Conservation (phyloP, 2,113 vertebrate genomes). For the Pterophyllum scalare region DNA sequence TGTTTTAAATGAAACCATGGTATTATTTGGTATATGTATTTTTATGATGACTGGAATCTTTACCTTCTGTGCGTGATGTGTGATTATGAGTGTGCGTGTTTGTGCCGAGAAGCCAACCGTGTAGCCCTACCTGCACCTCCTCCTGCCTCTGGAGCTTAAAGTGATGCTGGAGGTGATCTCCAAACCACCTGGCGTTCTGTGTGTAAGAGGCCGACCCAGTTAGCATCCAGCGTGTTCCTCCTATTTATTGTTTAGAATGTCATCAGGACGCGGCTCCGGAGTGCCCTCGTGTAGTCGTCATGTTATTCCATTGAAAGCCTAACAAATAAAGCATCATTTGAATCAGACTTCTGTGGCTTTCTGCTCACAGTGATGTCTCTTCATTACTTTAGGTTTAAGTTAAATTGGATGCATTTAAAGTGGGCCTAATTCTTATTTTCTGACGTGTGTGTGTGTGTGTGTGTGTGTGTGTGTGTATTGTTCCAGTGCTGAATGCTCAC, state of each 20-base stretch:
- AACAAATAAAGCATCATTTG: constrained; percentile 74
- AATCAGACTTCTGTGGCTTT: constrained; percentile 5
- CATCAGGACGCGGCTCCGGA: constrained; percentile 48
- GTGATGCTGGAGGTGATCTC: constrained; percentile 31
- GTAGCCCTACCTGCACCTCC: neutral
- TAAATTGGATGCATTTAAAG: neutral
- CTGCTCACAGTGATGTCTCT: neutral
- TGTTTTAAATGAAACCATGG: constrained; percentile 1
- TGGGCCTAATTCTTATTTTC: neutral
- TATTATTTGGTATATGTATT: constrained; percentile 47
- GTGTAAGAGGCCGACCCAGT: constrained; percentile 10
- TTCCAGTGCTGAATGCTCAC: neutral
- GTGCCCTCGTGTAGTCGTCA: constrained; percentile 64
- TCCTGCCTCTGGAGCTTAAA: constrained; percentile 44
- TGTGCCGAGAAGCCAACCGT: neutral
- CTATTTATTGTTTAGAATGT: constrained; percentile 81
- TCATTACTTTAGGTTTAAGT: neutral
- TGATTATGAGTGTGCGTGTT: neutral
- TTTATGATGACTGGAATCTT: constrained; percentile 70
- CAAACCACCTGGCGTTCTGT: constrained; percentile 25
- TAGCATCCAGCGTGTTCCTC: constrained; percentile 49
- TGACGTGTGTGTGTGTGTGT: neutral
- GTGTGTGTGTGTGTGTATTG: neutral
- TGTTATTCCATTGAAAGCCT: constrained; percentile 68
- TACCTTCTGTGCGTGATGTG: constrained; percentile 6